Conservation (phyloP, 2,888 invertebrate species). For the Agrotis exclamationis region DNA sequence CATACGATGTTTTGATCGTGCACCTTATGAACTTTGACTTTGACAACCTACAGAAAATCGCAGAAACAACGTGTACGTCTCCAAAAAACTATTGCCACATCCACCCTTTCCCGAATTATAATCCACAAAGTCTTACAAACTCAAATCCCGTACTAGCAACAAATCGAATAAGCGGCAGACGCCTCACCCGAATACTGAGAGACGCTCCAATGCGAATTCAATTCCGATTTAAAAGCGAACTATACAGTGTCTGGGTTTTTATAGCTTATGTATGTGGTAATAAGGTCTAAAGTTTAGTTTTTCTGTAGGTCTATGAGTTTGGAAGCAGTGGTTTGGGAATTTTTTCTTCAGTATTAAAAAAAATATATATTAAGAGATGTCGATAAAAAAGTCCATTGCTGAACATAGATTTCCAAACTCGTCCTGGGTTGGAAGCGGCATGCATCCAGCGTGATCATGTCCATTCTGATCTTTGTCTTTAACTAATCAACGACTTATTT, state of each 20-base stretch:
- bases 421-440: too few species aligned
- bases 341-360: too few species aligned
- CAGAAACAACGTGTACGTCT: too few species aligned
- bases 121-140: slow-evolving; percentile 72
- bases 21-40: too few species aligned
- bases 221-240: slow-evolving; percentile 79
- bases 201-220: slow-evolving; percentile 78
- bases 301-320: slow-evolving; percentile 16
- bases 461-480: too few species aligned
- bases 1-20: too few species aligned
- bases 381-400: too few species aligned
- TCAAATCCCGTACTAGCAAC: slow-evolving; percentile 81
- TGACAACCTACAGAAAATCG: too few species aligned
- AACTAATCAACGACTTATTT: too few species aligned
- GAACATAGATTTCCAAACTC: too few species aligned
- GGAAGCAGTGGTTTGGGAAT: not conserved
- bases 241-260: slow-evolving; percentile 51
- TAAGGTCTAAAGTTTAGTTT: slow-evolving; percentile 32
- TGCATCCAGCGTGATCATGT: too few species aligned
- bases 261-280: slow-evolving; percentile 33
- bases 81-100: slow-evolving; percentile 32
- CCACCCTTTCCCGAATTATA: slow-evolving; percentile 27
- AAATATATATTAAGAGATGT: too few species aligned
- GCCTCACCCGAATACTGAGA: slow-evolving; percentile 80
- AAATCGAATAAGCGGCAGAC: slow-evolving; percentile 81